Base-by-base conservation (phyloP, 2,888 invertebrate species). In the Catonia carolina region DNA sequence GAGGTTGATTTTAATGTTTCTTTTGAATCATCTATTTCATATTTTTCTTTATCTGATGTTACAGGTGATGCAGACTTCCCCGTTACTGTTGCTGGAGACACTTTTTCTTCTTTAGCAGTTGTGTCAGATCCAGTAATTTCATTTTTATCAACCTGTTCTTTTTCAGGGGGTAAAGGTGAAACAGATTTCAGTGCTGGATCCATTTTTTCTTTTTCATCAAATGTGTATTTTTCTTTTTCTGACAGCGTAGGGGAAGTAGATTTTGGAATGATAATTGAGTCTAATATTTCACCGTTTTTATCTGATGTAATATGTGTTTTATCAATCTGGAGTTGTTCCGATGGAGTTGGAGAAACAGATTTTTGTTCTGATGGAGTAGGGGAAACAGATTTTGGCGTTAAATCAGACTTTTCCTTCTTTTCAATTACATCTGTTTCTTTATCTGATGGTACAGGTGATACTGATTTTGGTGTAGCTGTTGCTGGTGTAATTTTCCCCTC, bases 401-500 rank as follows among this genome's bases (percentile, higher is more conserved):
- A 20, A 14, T 18, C 17, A 8, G 5, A 33, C n/a, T n/a, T n/a
- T n/a, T n/a, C n/a, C n/a, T n/a, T n/a, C 5, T 2, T 18, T 2
- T 20, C 18, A 10, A 15, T 14, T 27, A n/a, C 50, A 20, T 50
- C 36, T 20, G 33, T 33, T 37, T 55, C 55, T 33, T 55, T 50
- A 14, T 23, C 22, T 31, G 48, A 7, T 14, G 42, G 45, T 33
- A 17, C 14, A 17, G 49, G 49, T 15, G 36, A 51, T n/a, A 10
- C n/a, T 23, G n/a, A n/a, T 53, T 50, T 53, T n/a, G 53, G 39
- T 15, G 18, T 18, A 36, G 39, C 51, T 2, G 36, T 48, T 39
- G 27, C 35, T n/a, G 47, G 27, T 18, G 37, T n/a, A 39, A 41
- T n/a, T 48, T 27, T 27, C 22, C 22, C 5, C 23, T 52, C 18